Evolutionary conservation across 2,113 vertebrate species (phyloP).

Genomic region (Abramis brama): DNA sequence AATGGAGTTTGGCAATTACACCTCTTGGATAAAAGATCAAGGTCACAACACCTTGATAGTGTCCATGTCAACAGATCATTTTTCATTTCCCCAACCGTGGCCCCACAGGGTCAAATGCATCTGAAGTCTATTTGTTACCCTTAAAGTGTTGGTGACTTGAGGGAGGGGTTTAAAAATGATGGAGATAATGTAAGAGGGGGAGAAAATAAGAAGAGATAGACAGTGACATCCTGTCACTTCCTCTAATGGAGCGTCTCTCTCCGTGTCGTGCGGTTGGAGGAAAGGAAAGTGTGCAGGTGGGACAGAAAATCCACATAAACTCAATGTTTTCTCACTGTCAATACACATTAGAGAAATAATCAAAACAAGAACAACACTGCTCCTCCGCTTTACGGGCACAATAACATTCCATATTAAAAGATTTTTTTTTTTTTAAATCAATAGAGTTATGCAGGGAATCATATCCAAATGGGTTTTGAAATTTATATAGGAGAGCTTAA

Average conservation of each 20-base stretch:
- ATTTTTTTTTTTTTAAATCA: conserved; percentile 58
- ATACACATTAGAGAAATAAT: conserved; percentile 68
- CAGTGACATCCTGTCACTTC: conserved; percentile 51
- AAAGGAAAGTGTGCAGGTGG: conserved; percentile 48
- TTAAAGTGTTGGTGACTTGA: conserved; percentile 61
- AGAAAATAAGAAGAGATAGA: conserved; percentile 18
- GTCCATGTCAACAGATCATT: conserved; percentile 71
- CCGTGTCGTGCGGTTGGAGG: neutral
- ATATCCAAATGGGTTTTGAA: conserved; percentile 35
- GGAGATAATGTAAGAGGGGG: conserved; percentile 48
- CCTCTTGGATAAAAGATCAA: conserved; percentile 74
- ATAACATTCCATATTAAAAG: conserved; percentile 60
- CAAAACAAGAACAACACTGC: conserved; percentile 44
- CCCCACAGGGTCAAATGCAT: conserved; percentile 72
- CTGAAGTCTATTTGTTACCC: conserved; percentile 74
- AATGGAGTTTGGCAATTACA: conserved; percentile 69
- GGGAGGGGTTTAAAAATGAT: conserved; percentile 37
- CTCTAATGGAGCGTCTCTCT: conserved; percentile 59
- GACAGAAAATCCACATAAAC: conserved; percentile 62
- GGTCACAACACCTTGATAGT: conserved; percentile 62
- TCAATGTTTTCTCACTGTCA: conserved; percentile 66
- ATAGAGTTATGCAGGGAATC: conserved; percentile 57
- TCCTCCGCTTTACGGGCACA: conserved; percentile 57
- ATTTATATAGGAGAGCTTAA: conserved; percentile 31
- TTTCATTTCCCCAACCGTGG: conserved; percentile 67